Base-by-base conservation (phyloP, 2,113 vertebrate species). In the Agelaius phoeniceus region DNA sequence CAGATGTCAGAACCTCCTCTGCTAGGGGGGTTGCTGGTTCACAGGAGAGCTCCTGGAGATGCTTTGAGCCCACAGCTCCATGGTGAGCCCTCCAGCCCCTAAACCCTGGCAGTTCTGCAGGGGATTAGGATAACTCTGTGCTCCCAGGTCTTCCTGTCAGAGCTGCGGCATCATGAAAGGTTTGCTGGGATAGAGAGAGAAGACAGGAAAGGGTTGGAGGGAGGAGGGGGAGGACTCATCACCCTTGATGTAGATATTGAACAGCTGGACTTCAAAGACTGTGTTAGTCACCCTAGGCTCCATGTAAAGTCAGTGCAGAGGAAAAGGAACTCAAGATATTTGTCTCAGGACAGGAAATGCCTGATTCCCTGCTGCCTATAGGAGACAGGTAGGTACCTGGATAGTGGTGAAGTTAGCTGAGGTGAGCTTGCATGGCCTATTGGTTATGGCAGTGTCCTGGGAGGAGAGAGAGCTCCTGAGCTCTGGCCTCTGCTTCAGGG, bases 331-430 rank as follows among this genome's bases (percentile, higher is more conserved):
- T 93, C 51, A 7, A 5, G 86, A 26, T 33, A 24, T 2, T 86
- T 2, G 72, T 84, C 86, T 95, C 86, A 92, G 95, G 92, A 95
- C 94, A 93, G 73, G 94, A 95, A 92, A 90, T 78, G 95, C 73
- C 91, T 84, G 91, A 90, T 89, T 63, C 61, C 71, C 91, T 75
- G 65, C 73, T 84, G 39, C 76, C 51, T 75, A 0, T 7, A 6
- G 26, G 48, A 86, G 68, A 89, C 72, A 57, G n/a, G 43, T 26
- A 21, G 43, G 33, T 90, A 87, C 67, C 61, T 84, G 46, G 17
- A 61, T 57, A 17, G 48, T 57, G 2, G 5, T 67, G 52, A 74
- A 89, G 90, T 43, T 80, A 66, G 65, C 68, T 31, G 61, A 86
- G 73, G 13, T 84, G 76, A 91, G 65, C 83, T 76, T 46, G n/a